Evolutionary conservation across 2,888 invertebrate genomes (phyloP).

Genomic region (Plebejus argus): DNA sequence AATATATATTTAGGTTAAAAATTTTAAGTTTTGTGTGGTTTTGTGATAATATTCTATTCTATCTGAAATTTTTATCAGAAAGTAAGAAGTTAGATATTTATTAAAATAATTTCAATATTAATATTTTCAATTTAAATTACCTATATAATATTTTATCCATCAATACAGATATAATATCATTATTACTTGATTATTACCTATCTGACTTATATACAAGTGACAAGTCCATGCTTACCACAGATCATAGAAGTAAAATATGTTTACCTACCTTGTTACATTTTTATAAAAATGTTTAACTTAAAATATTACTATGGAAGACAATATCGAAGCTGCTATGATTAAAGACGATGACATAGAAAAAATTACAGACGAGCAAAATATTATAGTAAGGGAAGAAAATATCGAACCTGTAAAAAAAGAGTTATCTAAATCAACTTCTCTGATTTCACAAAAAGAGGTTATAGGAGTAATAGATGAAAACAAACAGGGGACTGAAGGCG

Average conservation of each 20-base stretch:
- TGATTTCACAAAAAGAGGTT: constrained; percentile 36
- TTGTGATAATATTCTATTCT: neutral
- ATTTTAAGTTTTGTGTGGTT: neutral
- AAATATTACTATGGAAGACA: neutral
- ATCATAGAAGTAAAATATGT: too few relatives aligned
- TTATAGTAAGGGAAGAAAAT: neutral
- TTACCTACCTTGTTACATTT: neutral
- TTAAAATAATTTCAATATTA: too few relatives aligned
- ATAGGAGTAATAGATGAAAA: constrained; percentile 34
- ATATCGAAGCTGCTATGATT: neutral
- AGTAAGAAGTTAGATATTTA: too few relatives aligned
- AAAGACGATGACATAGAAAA: neutral
- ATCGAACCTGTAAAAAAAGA: neutral
- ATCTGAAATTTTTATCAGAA: neutral
- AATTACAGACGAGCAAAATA: neutral
- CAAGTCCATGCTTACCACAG: too few relatives aligned
- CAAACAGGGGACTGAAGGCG: neutral
- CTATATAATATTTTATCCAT: too few relatives aligned
- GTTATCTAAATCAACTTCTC: neutral
- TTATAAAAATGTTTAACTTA: too few relatives aligned
- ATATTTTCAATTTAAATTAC: too few relatives aligned
- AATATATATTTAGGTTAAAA: neutral
- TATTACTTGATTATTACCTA: too few relatives aligned
- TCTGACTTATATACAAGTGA: too few relatives aligned
- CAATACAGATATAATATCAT: too few relatives aligned